Evolutionary conservation across 2,888 invertebrate genomes (phyloP).

Genomic region (Stenurella melanura): DNA sequence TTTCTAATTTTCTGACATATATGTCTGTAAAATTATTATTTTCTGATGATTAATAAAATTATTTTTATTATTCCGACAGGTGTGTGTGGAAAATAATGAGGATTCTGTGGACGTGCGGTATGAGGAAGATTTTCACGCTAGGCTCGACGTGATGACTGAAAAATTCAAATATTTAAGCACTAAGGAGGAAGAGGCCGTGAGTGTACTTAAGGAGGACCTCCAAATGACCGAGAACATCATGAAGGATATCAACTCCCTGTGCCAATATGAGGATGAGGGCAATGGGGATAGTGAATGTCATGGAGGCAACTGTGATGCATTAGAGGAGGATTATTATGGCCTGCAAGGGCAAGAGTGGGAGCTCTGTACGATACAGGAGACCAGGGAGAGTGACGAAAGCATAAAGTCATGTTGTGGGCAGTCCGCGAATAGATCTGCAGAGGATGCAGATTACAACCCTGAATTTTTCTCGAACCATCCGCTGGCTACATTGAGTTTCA

Average conservation of each 20-base stretch:
- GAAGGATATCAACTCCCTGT: slow-evolving; percentile 42
- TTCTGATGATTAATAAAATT: too few species aligned
- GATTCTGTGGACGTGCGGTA: slow-evolving; percentile 16
- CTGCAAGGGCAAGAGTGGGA: not conserved
- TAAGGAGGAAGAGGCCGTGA: slow-evolving; percentile 28
- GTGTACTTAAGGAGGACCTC: slow-evolving; percentile 37
- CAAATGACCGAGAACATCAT: slow-evolving; percentile 48
- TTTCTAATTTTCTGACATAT: too few species aligned
- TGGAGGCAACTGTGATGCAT: not conserved
- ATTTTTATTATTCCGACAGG: too few species aligned
- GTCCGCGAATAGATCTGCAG: not conserved
- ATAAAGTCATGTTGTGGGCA: not conserved
- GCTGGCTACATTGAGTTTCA: slow-evolving; percentile 22
- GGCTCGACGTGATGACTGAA: not conserved
- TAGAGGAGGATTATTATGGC: not conserved
- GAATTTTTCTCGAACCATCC: slow-evolving; percentile 11
- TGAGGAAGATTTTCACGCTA: slow-evolving; percentile 4
- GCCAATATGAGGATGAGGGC: not conserved
- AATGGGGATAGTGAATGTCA: not conserved
- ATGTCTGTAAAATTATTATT: too few species aligned
- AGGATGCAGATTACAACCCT: not conserved
- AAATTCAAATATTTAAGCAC: slow-evolving; percentile 28
- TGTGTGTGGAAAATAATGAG: too few species aligned
- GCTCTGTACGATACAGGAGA: not conserved
- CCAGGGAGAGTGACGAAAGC: not conserved